Base-by-base conservation (phyloP, 1,140 invertebrate genomes). In the Potamilus streckersoni region DNA sequence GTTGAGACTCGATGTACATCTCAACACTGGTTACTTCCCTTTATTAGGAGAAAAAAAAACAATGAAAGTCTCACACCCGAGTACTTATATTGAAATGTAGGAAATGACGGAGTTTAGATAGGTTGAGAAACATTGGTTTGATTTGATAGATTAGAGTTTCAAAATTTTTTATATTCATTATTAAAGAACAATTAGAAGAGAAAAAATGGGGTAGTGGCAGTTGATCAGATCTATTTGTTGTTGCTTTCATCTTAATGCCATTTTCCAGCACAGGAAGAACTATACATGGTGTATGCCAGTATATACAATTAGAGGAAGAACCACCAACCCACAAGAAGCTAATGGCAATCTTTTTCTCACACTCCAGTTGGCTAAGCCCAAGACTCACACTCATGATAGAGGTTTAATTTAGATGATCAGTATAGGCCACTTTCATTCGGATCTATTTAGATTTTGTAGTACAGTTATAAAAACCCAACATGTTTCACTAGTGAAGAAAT, bases 251-350 rank as follows among this genome's bases (percentile, higher is more conserved):
- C 4, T 31, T 31, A 31, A 31, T 31, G 55, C 63, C 23, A 19
- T 67, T 31, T 58, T 61, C 12, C 49, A 59, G 19, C 19, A 23
- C 19, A 15, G 65, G 23, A 72, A 78, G 8, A 64, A 66, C 15
- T 64, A 57, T 49, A 64, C 62, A 19, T 55, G 65, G 17, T 55
- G 73, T n/a, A n/a, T n/a, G n/a, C 61, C 57, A 71, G 68, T 65
- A 63, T 55, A 17, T 27, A 49, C 61, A 13, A 2, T 20, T 72
- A 20, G 31, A 19, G 16, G 19, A 38, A 49, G 19, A 56, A 14
- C 27, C 38, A 17, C 17, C 20, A 64, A 55, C 27, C 27, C 27
- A 31, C 27, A 31, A 31, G 27, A 31, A 23, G 38, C 15, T 56
- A 69, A 69, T 23, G 55, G n/a, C 55, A 69, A 57, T 49, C 55